Conservation (phyloP, 2,113 vertebrate species). For the Poecile atricapillus region DNA sequence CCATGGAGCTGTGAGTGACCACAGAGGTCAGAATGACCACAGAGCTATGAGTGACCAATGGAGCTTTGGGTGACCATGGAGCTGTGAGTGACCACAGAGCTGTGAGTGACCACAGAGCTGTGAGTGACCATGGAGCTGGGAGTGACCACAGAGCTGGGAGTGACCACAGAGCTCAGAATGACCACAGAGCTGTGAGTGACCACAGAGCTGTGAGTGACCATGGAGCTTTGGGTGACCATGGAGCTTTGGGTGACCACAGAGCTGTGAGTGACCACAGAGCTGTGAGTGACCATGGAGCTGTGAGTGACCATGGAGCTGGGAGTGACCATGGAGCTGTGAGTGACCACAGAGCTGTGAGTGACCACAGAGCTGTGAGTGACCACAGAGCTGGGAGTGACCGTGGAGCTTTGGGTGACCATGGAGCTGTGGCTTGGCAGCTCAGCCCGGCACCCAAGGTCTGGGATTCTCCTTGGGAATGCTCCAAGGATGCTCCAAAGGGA, state of each 20-base stretch:
- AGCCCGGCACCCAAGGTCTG: fast-evolving
- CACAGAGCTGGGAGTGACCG: not conserved
- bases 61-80: not conserved
- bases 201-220: not conserved
- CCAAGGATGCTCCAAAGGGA: not conserved
- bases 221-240: not conserved
- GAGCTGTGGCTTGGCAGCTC: not conserved
- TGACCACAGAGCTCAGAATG: too few relatives aligned
- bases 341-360: not conserved
- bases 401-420: not conserved
- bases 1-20: not conserved
- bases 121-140: not conserved
- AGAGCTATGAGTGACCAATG: not conserved
- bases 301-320: too few relatives aligned
- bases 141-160: not conserved
- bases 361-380: not conserved
- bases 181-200: not conserved
- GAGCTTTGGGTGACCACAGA: not conserved
- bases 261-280: too few relatives aligned
- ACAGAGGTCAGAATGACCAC: too few relatives aligned
- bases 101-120: not conserved
- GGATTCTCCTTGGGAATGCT: not conserved
- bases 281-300: not conserved
- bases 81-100: not conserved
- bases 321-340: not conserved